phyloP scores from a whole-genome alignment of 2,888 invertebrate genomes.

The Leucoma salicis region DNA sequence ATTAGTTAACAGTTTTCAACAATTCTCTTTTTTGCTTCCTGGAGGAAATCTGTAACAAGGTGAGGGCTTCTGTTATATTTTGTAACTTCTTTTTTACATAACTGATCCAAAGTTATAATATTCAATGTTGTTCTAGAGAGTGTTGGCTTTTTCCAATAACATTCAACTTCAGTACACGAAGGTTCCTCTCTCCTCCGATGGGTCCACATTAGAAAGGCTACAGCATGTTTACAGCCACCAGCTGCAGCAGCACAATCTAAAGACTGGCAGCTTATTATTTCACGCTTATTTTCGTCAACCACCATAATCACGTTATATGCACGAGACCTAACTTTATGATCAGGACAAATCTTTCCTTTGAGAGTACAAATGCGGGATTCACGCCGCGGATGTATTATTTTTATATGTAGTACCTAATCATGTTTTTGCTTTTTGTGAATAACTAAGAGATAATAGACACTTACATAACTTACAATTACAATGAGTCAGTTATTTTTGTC shows the following conservation, averaged over 20 bases:
- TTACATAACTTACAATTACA: too few species aligned
- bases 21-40: background rate
- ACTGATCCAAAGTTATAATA: background rate
- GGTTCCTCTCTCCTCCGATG: conserved; percentile 1
- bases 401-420: too few species aligned
- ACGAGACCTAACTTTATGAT: too few species aligned
- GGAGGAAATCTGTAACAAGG: background rate
- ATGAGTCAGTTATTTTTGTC: too few species aligned
- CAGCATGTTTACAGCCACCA: conserved; percentile 3
- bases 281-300: too few species aligned
- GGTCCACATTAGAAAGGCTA: conserved; percentile 1
- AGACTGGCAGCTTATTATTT: too few species aligned
- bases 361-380: too few species aligned
- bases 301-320: too few species aligned
- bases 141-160: conserved; percentile 3
- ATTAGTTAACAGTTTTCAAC: background rate
- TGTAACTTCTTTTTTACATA: background rate
- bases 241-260: conserved; percentile 1
- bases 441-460: too few species aligned
- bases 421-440: too few species aligned
- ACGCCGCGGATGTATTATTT: too few species aligned
- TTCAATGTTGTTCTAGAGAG: background rate
- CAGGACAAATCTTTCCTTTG: too few species aligned
- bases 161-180: background rate
- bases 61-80: background rate